These are phyloP conservation scores for Noctua fimbriata DNA, from an alignment of 2,888 invertebrate genomes.

Conservation along the genomic window DNA sequence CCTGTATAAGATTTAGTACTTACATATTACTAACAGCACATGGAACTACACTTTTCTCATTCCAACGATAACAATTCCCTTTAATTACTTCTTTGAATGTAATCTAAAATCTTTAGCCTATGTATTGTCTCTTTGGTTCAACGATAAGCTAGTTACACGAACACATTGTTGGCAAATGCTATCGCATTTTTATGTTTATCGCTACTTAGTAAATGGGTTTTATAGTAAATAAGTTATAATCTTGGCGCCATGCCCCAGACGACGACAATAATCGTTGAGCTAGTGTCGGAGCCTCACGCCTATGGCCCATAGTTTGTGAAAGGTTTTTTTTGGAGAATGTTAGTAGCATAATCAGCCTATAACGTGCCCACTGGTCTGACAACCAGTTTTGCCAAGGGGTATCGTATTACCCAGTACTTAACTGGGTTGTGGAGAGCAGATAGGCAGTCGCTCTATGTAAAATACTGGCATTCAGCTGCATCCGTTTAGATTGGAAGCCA, in stretches of 20 bases:
- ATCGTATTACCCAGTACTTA: too few species aligned
- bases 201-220: conserved; percentile 26
- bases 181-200: conserved; percentile 11
- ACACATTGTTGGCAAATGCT: conserved; percentile 24
- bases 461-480: too few species aligned
- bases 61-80: background rate
- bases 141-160: conserved; percentile 8
- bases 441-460: too few species aligned
- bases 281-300: background rate
- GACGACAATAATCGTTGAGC: conserved; percentile 16
- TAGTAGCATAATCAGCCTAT: background rate
- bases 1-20: background rate
- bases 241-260: conserved; percentile 31
- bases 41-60: conserved; percentile 5
- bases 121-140: conserved; percentile 34
- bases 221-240: conserved; percentile 21
- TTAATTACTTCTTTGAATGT: conserved; percentile 40
- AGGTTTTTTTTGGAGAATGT: background rate
- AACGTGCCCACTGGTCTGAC: background rate
- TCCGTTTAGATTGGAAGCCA: too few species aligned
- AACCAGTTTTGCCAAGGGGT: too few species aligned
- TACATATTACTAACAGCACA: background rate
- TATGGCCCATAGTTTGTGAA: background rate
- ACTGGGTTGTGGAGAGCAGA: too few species aligned
- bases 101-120: conserved; percentile 32